A percentile compares a stretch with the other conserved stretches of the same genome.
These are phyloP conservation scores for Cryptomyrus ogoouensis DNA, from an alignment of 2,113 vertebrate genomes.

Conservation along the genomic window DNA sequence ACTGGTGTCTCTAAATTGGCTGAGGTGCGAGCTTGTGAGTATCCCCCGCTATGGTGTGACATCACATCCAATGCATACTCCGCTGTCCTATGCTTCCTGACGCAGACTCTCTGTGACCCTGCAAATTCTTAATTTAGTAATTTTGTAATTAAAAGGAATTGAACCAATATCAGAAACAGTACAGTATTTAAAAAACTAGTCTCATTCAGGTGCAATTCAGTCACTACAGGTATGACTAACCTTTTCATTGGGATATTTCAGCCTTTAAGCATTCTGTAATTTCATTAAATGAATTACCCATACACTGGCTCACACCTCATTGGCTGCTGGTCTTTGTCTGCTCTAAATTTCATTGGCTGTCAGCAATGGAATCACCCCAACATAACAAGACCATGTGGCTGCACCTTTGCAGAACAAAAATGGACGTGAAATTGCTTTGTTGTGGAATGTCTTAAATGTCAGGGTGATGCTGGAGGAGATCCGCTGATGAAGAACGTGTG, in stretches of 20 bases:
- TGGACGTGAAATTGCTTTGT: background rate
- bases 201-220: background rate
- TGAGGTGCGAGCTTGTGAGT: background rate
- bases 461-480: background rate
- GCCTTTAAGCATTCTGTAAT: background rate
- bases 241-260: background rate
- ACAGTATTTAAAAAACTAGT: background rate
- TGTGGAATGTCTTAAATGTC: background rate
- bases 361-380: background rate
- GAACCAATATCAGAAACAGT: background rate
- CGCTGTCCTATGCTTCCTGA: background rate
- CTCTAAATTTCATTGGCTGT: background rate
- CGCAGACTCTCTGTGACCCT: background rate
- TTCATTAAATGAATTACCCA: background rate
- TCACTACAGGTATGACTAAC: background rate
- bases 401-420: background rate
- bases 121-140: background rate
- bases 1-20: background rate
- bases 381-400: background rate
- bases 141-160: background rate
- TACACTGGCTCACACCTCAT: background rate
- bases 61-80: background rate
- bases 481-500: background rate
- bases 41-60: background rate
- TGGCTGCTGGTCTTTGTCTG: background rate